These are phyloP conservation scores for Sminthurides bifidus DNA, from an alignment of 1,140 invertebrate species.

Conservation along the genomic window DNA sequence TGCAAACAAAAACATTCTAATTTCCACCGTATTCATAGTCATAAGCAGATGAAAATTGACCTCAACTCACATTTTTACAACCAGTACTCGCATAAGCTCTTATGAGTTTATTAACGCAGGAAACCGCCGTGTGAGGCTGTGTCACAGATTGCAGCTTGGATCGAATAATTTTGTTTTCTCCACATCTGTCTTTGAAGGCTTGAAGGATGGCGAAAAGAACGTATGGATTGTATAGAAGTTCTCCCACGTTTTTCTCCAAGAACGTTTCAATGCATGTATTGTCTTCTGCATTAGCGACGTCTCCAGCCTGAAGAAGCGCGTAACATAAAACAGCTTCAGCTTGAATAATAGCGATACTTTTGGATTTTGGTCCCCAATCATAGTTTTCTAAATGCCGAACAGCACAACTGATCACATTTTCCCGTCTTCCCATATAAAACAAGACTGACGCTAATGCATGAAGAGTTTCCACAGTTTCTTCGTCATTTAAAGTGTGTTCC, in stretches of 20 bases:
- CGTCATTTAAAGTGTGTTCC: constrained; percentile 1
- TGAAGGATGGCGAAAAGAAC: constrained; percentile 4
- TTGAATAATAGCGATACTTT: not conserved
- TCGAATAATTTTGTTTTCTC: constrained; percentile 2
- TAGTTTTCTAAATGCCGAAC: not conserved
- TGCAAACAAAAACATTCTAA: constrained; percentile 7
- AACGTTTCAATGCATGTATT: constrained; percentile 8
- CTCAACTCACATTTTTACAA: constrained; percentile 17
- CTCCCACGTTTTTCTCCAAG: not conserved
- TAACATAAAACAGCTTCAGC: constrained; percentile 21
- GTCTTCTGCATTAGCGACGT: not conserved
- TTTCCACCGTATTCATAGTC: not conserved
- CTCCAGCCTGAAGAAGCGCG: constrained; percentile 10
- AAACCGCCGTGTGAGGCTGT: constrained; percentile 9
- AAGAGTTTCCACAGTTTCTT: constrained; percentile 16
- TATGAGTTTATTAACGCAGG: not conserved
- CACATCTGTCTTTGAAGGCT: constrained; percentile 5
- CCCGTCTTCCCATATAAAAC: constrained; percentile 5
- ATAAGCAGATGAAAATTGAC: not conserved
- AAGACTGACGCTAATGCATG: constrained; percentile 12
- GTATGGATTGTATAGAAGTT: constrained; percentile 15
- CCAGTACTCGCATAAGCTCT: constrained; percentile 5
- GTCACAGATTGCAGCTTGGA: not conserved
- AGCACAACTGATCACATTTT: constrained; percentile 1
- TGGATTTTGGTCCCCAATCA: not conserved